phyloP scores from a whole-genome alignment of 2,113 vertebrate genomes.

The Phaethornis superciliosus region DNA sequence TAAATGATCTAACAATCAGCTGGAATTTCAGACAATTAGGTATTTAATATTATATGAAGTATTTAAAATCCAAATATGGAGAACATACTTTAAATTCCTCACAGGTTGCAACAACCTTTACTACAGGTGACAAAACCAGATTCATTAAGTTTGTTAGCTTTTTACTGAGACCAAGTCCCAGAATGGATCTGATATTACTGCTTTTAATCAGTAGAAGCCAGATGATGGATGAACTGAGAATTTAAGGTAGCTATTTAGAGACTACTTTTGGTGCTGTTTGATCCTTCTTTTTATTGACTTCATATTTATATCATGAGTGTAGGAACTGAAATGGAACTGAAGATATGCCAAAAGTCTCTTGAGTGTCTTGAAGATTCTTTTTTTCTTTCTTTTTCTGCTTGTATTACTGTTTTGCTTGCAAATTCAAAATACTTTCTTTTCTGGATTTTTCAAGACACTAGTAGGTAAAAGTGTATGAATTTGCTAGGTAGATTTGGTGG shows the following conservation, averaged over 20 bases:
- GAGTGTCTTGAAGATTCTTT: not conserved
- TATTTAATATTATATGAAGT: not conserved
- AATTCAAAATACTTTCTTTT: not conserved
- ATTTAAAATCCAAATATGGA: not conserved
- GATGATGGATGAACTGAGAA: not conserved
- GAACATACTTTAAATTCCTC: not conserved
- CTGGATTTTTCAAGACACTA: not conserved
- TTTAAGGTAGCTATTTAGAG: not conserved
- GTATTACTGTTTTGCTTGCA: not conserved
- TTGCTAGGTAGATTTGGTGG: conserved; percentile 37
- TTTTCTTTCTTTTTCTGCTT: not conserved
- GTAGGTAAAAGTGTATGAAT: not conserved
- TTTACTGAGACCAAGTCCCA: not conserved
- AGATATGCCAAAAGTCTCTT: not conserved
- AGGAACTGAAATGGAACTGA: not conserved
- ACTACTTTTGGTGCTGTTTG: not conserved
- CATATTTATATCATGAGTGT: not conserved
- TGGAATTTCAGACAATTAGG: not conserved
- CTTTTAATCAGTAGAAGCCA: not conserved
- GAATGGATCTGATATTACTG: not conserved
- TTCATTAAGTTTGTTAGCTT: not conserved
- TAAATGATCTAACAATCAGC: not conserved
- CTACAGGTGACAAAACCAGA: not conserved
- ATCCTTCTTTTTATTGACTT: not conserved
- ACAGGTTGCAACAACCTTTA: not conserved